A percentile compares a stretch with the other conserved stretches of the same genome.
phyloP scores from a whole-genome alignment of 2,113 vertebrate species.

The Takifugu bimaculatus region DNA sequence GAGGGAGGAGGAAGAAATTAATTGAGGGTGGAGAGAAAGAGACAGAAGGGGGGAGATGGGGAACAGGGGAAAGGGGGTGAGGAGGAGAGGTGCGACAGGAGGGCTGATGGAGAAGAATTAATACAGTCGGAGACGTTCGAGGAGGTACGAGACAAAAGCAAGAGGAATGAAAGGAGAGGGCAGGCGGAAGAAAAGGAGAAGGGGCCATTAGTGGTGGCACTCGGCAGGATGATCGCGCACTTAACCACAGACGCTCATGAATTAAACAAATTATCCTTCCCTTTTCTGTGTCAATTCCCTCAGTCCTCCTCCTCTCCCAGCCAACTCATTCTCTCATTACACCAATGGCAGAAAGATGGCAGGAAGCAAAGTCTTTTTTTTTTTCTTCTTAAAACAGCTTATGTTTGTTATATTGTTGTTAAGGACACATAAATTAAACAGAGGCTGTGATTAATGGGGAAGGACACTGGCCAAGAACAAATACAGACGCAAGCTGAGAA shows the following conservation, averaged over 20 bases:
- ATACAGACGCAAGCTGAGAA: constrained; percentile 52
- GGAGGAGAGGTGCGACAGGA: constrained; percentile 6
- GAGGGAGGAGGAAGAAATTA: constrained; percentile 67
- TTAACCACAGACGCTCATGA: constrained; percentile 70
- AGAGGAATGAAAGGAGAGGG: constrained; percentile 25
- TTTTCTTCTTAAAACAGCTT: constrained; percentile 43
- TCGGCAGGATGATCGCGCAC: constrained; percentile 63
- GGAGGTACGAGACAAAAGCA: constrained; percentile 52
- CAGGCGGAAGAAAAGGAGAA: constrained; percentile 18
- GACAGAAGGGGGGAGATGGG: constrained; percentile 46
- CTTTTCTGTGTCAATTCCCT: constrained; percentile 69
- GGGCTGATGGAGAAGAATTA: constrained; percentile 40
- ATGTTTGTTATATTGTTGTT: constrained; percentile 73
- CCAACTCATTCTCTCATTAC: constrained; percentile 38
- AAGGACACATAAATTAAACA: constrained; percentile 69
- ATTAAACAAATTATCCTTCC: constrained; percentile 73
- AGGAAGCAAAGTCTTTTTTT: constrained; percentile 31
- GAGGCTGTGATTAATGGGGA: constrained; percentile 68
- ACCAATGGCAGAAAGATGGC: constrained; percentile 44
- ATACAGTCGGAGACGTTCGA: constrained; percentile 38
- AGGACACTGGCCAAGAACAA: constrained; percentile 65
- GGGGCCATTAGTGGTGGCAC: constrained; percentile 61
- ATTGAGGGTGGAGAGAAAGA: constrained; percentile 59
- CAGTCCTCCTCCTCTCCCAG: constrained; percentile 23
- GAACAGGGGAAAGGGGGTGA: constrained; percentile 47